Evolutionary conservation across 1,140 invertebrate species (phyloP).

Genomic region (Eriosoma lanigerum): DNA sequence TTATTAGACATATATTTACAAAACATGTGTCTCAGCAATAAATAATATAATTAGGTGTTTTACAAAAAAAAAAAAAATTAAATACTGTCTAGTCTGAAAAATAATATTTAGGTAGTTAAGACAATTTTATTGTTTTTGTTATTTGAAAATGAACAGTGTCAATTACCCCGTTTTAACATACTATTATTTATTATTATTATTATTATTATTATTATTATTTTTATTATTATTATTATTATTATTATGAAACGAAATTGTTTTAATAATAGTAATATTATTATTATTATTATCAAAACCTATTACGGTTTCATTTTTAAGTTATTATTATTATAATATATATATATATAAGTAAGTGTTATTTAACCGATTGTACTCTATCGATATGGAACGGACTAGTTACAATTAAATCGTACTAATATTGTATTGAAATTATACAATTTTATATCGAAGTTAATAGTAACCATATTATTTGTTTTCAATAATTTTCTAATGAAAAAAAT

Average conservation of each 20-base stretch:
- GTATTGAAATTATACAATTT: neutral
- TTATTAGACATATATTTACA: slow-evolving; percentile 9
- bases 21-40: slow-evolving; percentile 45
- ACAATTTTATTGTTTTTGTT: slow-evolving; percentile 45
- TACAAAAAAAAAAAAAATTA: slow-evolving; percentile 1
- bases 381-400: too few species aligned
- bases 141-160: slow-evolving; percentile 44
- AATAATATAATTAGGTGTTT: slow-evolving; percentile 43
- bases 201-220: too few species aligned
- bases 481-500: too few species aligned
- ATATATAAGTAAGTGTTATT: neutral
- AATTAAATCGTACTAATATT: too few species aligned
- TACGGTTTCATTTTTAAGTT: neutral
- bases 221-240: too few species aligned
- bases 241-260: slow-evolving; percentile 12
- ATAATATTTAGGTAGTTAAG: slow-evolving; percentile 48
- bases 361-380: neutral
- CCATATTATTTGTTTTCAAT: too few species aligned
- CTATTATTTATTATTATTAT: slow-evolving; percentile 6
- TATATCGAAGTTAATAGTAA: too few species aligned
- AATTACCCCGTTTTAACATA: slow-evolving; percentile 47
- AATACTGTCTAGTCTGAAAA: slow-evolving; percentile 49
- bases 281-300: too few species aligned
- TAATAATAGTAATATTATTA: neutral
- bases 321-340: neutral